Evolutionary conservation across 2,888 invertebrate genomes (phyloP), one percentile per base, ranked within the genome.

Genomic region (Gari tellinella): DNA sequence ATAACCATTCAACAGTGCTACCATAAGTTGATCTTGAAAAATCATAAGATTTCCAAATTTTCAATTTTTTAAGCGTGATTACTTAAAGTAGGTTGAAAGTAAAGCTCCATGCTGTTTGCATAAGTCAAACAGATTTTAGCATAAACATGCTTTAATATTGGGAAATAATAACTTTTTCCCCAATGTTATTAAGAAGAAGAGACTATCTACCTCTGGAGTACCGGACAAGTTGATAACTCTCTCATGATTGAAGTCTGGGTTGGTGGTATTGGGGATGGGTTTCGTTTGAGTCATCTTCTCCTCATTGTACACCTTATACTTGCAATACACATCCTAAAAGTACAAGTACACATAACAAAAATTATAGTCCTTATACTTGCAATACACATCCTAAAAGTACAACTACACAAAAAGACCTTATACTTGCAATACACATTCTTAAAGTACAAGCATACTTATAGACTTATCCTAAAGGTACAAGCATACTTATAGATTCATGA

Each of bases 191-290:
- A n/a, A n/a, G n/a, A n/a, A n/a, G n/a, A n/a, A n/a, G n/a, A n/a
- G n/a, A n/a, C n/a, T n/a, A n/a, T n/a, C 52, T 69, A 86, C 86
- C 81, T 84, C 75, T 45, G 79, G 48, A 8, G 83, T 87, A 25
- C 61, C 80, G 48, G 66, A 53, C 3, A 76, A 58, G 60, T 64
- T 72, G 69, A 81, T 58, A 56, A 80, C 68, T 70, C 83, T 78
- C 73, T 75, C 75, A 46, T 73, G 76, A 53, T 88, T 89, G 87
- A 88, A 91, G 75, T 90, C 88, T 5, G 91, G 91, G 70, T 91
- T 91, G 38, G 58, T 73, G 14, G 90, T 90, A 68, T 87, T 81
- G 17, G 79, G 67, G 38, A 90, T 74, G 14, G 61, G 61, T 41
- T 85, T 85, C 0, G 90, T 89, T 51, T 78, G 68, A 12, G 73